phyloP scores from a whole-genome alignment of 2,888 invertebrate species.

The Rhaphigaster nebulosa region DNA sequence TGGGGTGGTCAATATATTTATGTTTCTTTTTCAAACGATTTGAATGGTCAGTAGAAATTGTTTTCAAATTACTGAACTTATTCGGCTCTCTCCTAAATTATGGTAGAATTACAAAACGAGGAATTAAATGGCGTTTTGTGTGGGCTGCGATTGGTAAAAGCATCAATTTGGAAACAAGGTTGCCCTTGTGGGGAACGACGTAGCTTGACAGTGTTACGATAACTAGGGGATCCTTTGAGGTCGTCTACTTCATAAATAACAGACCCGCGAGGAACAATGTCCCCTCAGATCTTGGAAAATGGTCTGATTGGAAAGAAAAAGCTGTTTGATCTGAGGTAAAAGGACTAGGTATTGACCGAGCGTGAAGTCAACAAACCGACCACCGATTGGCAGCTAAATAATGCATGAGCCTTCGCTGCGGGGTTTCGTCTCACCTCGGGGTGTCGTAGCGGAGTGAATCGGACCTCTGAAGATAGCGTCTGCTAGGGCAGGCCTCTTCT shows the following conservation, averaged over 20 bases:
- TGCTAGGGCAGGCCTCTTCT: neutral
- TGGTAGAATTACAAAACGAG: too few species aligned
- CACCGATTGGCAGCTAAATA: conserved; percentile 16
- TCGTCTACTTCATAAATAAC: neutral
- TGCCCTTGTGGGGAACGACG: neutral
- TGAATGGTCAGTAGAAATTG: too few species aligned
- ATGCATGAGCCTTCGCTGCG: neutral
- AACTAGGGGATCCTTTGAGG: neutral
- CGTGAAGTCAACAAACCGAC: conserved; percentile 32
- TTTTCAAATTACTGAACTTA: too few species aligned
- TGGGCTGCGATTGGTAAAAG: neutral
- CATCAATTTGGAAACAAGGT: neutral
- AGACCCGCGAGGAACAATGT: conserved; percentile 2
- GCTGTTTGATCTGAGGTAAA: conserved; percentile 52
- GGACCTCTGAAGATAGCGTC: neutral
- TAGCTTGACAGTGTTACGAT: neutral
- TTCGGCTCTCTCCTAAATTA: too few species aligned
- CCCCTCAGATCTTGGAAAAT: conserved; percentile 23
- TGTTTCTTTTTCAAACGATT: too few species aligned
- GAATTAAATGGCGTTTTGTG: too few species aligned
- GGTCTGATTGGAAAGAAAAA: conserved; percentile 51
- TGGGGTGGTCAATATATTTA: too few species aligned
- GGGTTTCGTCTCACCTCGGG: neutral
- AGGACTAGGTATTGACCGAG: conserved; percentile 62
- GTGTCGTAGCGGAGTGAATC: neutral